Evolutionary conservation across 2,113 vertebrate genomes (phyloP).

Genomic region (Eira barbara): DNA sequence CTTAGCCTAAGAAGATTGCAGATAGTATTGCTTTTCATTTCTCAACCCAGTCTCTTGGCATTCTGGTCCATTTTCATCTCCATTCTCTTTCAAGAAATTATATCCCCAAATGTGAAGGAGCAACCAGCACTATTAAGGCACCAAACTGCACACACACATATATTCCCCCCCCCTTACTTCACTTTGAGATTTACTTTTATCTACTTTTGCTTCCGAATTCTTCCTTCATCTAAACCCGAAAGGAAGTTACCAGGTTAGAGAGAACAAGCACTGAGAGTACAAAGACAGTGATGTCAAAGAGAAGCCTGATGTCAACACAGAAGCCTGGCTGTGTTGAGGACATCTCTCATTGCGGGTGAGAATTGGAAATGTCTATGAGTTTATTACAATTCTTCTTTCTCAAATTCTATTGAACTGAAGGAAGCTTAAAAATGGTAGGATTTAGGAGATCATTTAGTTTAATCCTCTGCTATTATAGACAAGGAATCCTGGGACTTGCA

Average conservation of each 20-base stretch:
- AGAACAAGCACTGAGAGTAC: background rate
- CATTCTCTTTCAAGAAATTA: background rate
- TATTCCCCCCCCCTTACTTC: background rate
- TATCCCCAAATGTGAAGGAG: background rate
- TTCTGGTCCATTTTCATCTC: background rate
- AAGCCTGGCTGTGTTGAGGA: background rate
- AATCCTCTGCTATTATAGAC: background rate
- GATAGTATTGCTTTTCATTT: background rate
- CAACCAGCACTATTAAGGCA: background rate
- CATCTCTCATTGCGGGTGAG: background rate
- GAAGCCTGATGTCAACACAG: no score
- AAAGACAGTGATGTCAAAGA: background rate
- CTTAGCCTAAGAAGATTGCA: background rate
- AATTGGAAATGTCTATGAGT: background rate
- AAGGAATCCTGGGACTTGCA: background rate
- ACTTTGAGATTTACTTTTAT: background rate
- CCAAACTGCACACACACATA: background rate
- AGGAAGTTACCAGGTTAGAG: background rate
- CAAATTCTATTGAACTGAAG: background rate
- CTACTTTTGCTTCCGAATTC: background rate
- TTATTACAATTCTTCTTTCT: background rate
- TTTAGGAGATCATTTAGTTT: background rate
- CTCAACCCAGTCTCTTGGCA: background rate
- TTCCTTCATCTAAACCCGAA: background rate
- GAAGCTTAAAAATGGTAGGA: background rate